Evolutionary conservation across 2,113 vertebrate genomes (phyloP).

Genomic region (Mus pahari): DNA sequence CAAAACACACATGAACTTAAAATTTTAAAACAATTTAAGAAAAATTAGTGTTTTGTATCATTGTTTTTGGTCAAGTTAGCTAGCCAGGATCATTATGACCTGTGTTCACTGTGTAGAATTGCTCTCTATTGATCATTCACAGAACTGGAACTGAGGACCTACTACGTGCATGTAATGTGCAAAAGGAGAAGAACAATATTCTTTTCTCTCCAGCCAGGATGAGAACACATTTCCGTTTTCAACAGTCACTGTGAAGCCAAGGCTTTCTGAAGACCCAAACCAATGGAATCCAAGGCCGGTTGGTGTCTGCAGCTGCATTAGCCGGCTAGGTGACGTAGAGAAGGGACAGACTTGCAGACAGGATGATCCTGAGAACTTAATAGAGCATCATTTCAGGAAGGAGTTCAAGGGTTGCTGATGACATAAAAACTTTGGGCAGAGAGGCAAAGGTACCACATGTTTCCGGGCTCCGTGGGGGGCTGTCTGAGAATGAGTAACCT

Average conservation of each 20-base stretch:
- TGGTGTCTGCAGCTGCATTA: neutral
- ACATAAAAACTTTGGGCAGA: rapidly evolving
- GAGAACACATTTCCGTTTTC: neutral
- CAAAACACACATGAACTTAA: neutral
- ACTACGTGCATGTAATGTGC: neutral
- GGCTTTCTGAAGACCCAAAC: neutral
- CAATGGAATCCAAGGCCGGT: neutral
- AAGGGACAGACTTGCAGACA: neutral
- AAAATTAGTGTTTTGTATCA: neutral
- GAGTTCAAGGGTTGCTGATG: neutral
- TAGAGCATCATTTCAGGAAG: neutral
- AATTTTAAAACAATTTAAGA: neutral
- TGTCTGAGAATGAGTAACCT: neutral
- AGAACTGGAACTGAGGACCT: neutral
- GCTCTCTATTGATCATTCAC: neutral
- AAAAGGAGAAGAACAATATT: neutral
- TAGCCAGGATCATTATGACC: neutral
- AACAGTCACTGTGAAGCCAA: neutral
- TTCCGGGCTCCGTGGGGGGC: neutral
- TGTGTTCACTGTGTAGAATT: neutral
- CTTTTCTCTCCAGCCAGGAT: neutral
- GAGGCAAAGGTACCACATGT: neutral
- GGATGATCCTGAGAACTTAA: neutral
- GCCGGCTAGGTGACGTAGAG: neutral
- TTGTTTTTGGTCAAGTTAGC: neutral